Base-by-base conservation (phyloP, 2,113 vertebrate genomes). In the cat (Felis catus) region DNA sequence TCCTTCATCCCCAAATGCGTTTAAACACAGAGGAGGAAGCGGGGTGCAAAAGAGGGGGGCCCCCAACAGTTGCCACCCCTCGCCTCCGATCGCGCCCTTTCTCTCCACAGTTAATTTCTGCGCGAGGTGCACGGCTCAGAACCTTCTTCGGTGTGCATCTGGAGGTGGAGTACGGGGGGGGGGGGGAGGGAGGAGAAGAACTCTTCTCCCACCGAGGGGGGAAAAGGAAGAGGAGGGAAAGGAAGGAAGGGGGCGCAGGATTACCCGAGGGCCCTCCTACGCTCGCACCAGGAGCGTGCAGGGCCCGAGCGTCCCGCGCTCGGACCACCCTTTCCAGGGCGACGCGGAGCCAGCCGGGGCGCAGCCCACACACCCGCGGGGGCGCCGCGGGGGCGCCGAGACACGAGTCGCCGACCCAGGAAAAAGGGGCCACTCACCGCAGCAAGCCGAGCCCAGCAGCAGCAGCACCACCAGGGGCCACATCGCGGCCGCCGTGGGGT, bases 341-440 rank as follows among this genome's bases (percentile, higher is more conserved):
- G 73, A 55, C 21, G 55, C 79, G 18, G 29, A 76, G n/a, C 39
- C 53, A 14, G 71, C 55, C 18, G 33, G 73, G 86, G 78, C 23
- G 65, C 95, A 97, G 66, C 91, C 84, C 81, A 36, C 91, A 65
- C 33, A 39, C 45, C 87, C 58, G 96, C 68, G 51, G 70, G 68
- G 87, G 70, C 48, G 85, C 89, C 92, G 87, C 61, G 86, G 81
- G 86, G 89, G 82, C 84, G 89, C 16, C n/a, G 55, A 66, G 66
- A 33, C 70, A 5, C 29, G 3, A 41, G 45, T 70, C 53, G 65
- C 36, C 21, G 86, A 63, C 41, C 87, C 74, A 12, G 71, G 80
- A 51, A 29, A 88, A 7, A 21, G 70, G 66, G 91, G 53, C 84
- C 89, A 98, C 98, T 98, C 97, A 98, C 98, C 98, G 68, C 92